A percentile compares a stretch with the other conserved stretches of the same genome.
These are phyloP conservation scores for Sylvia atricapilla DNA, from an alignment of 2,113 vertebrate species.

Conservation along the genomic window DNA sequence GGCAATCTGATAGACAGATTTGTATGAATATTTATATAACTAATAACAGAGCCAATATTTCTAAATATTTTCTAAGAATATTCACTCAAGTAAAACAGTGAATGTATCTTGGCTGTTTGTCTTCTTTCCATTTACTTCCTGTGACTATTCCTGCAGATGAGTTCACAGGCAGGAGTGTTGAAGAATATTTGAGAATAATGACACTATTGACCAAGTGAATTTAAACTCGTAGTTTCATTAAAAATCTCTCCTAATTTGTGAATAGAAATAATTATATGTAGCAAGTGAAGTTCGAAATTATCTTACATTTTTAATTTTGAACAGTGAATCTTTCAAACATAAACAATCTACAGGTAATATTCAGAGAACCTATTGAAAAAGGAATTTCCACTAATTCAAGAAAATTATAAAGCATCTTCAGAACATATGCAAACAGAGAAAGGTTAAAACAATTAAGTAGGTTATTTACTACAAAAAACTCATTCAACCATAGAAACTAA, in stretches of 20 bases:
- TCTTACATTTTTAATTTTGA: not conserved
- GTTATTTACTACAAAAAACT: conserved; percentile 57
- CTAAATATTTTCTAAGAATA: conserved; percentile 66
- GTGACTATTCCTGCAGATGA: conserved; percentile 24
- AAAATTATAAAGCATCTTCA: not conserved
- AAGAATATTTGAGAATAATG: conserved; percentile 29
- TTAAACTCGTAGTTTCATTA: conserved; percentile 6
- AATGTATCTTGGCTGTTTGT: conserved; percentile 42
- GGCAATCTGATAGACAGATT: conserved; percentile 48
- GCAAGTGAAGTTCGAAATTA: not conserved
- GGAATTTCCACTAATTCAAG: conserved; percentile 19
- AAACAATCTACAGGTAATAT: conserved; percentile 28
- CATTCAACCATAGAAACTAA: not conserved
- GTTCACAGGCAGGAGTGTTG: conserved; percentile 9
- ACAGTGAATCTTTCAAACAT: not conserved
- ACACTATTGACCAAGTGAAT: not conserved
- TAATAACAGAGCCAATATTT: conserved; percentile 64
- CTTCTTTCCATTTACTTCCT: conserved; percentile 51
- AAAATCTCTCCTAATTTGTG: not conserved
- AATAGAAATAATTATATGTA: not conserved
- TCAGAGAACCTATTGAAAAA: not conserved
- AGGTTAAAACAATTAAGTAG: conserved; percentile 49
- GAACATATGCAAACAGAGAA: conserved; percentile 42
- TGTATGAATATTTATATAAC: conserved; percentile 61
- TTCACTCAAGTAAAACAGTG: conserved; percentile 54